Conservation (phyloP, 2,888 invertebrate genomes). For the Druceiella hillmani region DNA sequence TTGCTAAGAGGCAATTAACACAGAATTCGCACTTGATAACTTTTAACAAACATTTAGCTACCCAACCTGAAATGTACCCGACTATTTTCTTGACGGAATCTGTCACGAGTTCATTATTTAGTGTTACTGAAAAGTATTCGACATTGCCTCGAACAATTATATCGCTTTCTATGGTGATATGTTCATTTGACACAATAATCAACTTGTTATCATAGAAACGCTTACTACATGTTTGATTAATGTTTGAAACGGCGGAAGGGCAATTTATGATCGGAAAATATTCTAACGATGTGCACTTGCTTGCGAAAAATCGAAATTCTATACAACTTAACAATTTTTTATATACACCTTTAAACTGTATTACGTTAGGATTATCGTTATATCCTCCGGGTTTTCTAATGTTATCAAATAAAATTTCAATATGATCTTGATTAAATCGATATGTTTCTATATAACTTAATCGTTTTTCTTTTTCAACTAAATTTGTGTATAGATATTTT, state of each 20-base stretch:
- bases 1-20: not conserved
- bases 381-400: conserved; percentile 13
- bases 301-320: conserved; percentile 11
- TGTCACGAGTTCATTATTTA: too few species aligned
- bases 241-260: too few species aligned
- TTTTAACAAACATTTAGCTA: not conserved
- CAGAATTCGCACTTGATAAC: not conserved
- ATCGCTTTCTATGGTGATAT: too few species aligned
- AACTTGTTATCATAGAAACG: too few species aligned
- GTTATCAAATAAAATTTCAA: conserved; percentile 13
- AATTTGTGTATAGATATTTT: conserved; percentile 6
- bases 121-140: too few species aligned
- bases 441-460: conserved; percentile 12
- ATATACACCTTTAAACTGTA: conserved; percentile 10
- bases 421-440: conserved; percentile 13
- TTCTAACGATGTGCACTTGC: conserved; percentile 24
- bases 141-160: too few species aligned
- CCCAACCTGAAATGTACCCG: too few species aligned
- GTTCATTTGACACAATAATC: too few species aligned
- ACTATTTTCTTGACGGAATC: too few species aligned
- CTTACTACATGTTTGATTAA: too few species aligned
- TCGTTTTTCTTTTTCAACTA: conserved; percentile 8
- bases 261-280: too few species aligned
- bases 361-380: conserved; percentile 13
- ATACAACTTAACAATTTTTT: conserved; percentile 11